Evolutionary conservation across 2,113 vertebrate genomes (phyloP), one percentile per base, ranked within the genome.

Genomic region (Onychostruthus taczanowskii): DNA sequence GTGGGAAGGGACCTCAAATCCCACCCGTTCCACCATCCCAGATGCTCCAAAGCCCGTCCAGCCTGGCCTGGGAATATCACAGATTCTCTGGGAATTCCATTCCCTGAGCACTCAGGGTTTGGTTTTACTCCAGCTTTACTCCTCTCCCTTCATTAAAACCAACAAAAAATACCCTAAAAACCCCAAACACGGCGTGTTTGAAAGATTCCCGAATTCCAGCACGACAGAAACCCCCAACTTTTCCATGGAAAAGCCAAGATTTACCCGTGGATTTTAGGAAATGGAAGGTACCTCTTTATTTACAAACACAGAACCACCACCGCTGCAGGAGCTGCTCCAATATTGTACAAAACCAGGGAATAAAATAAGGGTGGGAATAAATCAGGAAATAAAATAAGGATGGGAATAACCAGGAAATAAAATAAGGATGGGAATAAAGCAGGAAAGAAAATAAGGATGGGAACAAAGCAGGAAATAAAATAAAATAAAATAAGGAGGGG

Each of bases 201-300:
- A 5, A 8, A 23, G 8, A 35, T 43, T 39, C 59, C 52, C 23
- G 0, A 37, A 73, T 27, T 20, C 28, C 76, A 26, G 20, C 78
- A 20, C 4, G 7, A 35, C 2, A 6, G 1, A 16, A 79, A 37
- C 2, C 8, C 2, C 50, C 13, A 0, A 1, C 4, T 4, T 14
- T 4, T 14, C 23, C 5, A 44, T 3, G 58, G 87, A 93, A 74
- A 86, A 64, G 72, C 79, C 86, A 31, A 90, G 41, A 94, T 37
- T 35, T 39, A 33, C 33, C 81, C 62, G 2, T 7, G 20, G 53
- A 9, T 47, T 89, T 96, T 98, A 98, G 97, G 97, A 97, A 97
- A 97, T 59, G 93, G 96, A 97, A 96, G 95, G 90, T 78, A 84
- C n/a, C 46, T 96, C 97, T 98, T 98, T 98, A 98, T 98, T 98